phyloP scores from a whole-genome alignment of 1,140 invertebrate genomes.

The Leptinotarsa defecta region DNA sequence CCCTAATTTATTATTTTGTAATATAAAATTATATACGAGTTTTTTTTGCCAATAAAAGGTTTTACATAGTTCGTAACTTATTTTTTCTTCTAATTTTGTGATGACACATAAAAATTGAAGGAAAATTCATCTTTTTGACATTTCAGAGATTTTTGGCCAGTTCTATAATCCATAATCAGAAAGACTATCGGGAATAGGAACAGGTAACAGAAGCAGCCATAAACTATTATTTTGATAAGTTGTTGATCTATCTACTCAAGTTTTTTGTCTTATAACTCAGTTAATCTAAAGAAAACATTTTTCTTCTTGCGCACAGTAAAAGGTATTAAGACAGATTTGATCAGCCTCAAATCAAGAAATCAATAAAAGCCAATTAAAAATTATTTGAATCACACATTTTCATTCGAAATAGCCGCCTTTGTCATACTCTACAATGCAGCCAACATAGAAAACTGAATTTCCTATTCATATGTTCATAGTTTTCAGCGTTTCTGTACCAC shows the following conservation, averaged over 20 bases:
- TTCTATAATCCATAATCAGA: neutral
- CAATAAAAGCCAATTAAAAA: too few species aligned
- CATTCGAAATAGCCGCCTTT: too few species aligned
- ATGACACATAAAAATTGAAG: neutral
- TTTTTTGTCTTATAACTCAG: too few species aligned
- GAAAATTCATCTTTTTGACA: neutral
- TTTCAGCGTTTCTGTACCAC: too few species aligned
- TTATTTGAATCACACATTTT: too few species aligned
- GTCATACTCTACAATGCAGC: too few species aligned
- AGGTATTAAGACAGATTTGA: too few species aligned
- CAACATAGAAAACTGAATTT: too few species aligned
- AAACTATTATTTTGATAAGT: neutral
- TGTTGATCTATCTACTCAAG: neutral
- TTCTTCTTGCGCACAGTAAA: too few species aligned
- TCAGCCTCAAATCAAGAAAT: too few species aligned
- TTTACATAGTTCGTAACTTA: neutral
- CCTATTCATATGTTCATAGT: too few species aligned
- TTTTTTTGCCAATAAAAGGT: neutral
- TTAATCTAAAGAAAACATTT: too few species aligned
- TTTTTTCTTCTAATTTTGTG: neutral
- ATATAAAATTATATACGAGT: conserved; percentile 12
- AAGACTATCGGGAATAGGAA: neutral
- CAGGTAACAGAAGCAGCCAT: neutral
- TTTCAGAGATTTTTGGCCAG: neutral
- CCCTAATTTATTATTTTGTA: conserved; percentile 25